Percentiles rank a stretch among this genome's conserved stretches.
phyloP scores from a whole-genome alignment of 2,113 vertebrate genomes.

The Chascanopsetta lugubris region DNA sequence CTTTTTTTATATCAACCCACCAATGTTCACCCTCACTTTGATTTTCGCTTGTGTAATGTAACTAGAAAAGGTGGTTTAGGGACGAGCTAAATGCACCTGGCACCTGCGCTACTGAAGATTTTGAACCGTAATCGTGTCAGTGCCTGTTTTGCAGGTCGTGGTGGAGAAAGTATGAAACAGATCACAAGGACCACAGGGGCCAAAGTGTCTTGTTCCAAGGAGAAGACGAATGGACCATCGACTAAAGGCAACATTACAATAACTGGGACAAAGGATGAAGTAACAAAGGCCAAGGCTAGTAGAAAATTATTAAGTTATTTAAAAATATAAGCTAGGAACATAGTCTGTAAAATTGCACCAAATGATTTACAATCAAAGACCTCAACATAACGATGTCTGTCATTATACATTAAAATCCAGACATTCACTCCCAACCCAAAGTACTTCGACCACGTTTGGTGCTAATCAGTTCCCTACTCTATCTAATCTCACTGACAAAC shows the following conservation, averaged over 20 bases:
- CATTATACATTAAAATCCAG: no score
- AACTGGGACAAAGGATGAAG: slow-evolving; percentile 83
- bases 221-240: slow-evolving; percentile 39
- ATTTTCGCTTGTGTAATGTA: no score
- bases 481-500: not conserved
- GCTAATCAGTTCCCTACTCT: no score
- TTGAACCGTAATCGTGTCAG: not conserved
- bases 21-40: no score
- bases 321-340: no score
- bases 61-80: no score
- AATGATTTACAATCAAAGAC: not conserved
- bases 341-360: not conserved
- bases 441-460: not conserved
- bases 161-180: slow-evolving; percentile 86
- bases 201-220: slow-evolving; percentile 80
- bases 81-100: no score
- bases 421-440: no score
- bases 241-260: slow-evolving; percentile 80
- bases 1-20: no score
- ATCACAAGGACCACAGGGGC: slow-evolving; percentile 87
- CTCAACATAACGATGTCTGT: no score
- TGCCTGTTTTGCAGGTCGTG: slow-evolving; percentile 80
- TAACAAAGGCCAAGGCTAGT: slow-evolving; percentile 86
- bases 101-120: not conserved
- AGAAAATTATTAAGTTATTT: not conserved